Conservation (phyloP, 2,797 vertebrate genomes). For the Choloepus didactylus region DNA sequence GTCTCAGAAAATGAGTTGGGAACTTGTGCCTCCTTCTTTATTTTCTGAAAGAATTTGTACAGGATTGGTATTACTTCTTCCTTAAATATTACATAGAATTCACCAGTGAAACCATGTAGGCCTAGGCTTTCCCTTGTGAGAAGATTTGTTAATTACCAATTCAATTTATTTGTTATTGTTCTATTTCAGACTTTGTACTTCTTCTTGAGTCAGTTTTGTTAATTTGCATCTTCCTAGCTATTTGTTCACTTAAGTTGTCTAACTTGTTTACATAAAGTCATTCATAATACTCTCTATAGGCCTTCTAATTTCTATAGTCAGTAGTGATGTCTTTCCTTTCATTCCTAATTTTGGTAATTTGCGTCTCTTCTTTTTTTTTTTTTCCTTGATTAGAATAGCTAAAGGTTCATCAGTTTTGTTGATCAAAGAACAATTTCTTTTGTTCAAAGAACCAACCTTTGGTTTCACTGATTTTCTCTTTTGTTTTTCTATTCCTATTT, state of each 20-base stretch:
- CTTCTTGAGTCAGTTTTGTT: background rate
- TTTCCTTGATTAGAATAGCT: background rate
- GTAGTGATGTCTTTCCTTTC: background rate
- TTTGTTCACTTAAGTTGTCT: background rate
- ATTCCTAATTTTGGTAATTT: background rate
- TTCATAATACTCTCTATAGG: no score
- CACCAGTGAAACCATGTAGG: background rate
- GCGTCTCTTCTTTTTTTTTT: background rate
- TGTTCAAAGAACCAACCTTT: background rate
- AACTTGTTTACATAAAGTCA: no score
- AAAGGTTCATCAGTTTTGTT: background rate
- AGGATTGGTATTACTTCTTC: background rate
- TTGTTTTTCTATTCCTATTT: background rate
- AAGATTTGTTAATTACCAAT: background rate
- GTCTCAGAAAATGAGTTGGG: background rate
- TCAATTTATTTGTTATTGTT: slow-evolving; percentile 1
- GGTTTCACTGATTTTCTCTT: background rate
- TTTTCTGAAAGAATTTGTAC: background rate
- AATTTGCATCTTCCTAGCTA: background rate
- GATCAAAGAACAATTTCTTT: background rate
- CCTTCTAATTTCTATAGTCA: background rate
- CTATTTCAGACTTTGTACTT: background rate
- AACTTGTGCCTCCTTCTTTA: background rate
- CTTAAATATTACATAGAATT: background rate
- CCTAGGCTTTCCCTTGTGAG: background rate